Evolutionary conservation across 2,113 vertebrate species (phyloP).

Genomic region (Notothenia rossii): DNA sequence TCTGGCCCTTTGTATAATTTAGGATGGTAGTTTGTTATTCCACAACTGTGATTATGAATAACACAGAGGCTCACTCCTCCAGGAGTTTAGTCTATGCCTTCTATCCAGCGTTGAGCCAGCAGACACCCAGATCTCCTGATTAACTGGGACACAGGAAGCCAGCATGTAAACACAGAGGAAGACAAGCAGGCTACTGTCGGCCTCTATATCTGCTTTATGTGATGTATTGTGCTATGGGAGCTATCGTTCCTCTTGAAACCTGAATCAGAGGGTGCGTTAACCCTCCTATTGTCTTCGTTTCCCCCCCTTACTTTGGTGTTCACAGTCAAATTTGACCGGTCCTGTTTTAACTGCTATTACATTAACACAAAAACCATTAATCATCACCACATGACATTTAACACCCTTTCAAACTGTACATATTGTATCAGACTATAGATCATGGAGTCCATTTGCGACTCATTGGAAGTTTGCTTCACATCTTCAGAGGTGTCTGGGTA

Average conservation of each 20-base stretch:
- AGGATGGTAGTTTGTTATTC: conserved; percentile 69
- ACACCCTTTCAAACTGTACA: too few relatives aligned
- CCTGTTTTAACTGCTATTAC: too few relatives aligned
- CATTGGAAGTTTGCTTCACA: too few relatives aligned
- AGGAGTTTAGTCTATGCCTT: conserved; percentile 75
- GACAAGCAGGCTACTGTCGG: conserved; percentile 58
- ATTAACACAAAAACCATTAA: too few relatives aligned
- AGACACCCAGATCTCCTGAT: conserved; percentile 79
- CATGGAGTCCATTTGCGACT: too few relatives aligned
- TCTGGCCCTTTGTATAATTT: conserved; percentile 57
- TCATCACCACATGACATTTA: too few relatives aligned
- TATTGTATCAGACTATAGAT: too few relatives aligned
- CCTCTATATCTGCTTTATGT: conserved; percentile 23
- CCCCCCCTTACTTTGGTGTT: too few relatives aligned
- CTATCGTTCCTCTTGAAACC: conserved; percentile 23
- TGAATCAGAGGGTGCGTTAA: conserved; percentile 27
- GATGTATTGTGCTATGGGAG: conserved; percentile 1
- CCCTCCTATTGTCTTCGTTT: too few relatives aligned
- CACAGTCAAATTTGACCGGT: too few relatives aligned
- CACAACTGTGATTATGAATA: conserved; percentile 59
- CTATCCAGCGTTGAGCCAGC: conserved; percentile 45
- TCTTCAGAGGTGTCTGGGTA: too few relatives aligned
- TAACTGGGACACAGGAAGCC: conserved; percentile 76
- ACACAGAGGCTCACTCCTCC: conserved; percentile 49
- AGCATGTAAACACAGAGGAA: conserved; percentile 70